Percentiles rank a stretch among this genome's conserved stretches.
Conservation (phyloP, 2,797 vertebrate genomes). For the Myotis planiceps region DNA sequence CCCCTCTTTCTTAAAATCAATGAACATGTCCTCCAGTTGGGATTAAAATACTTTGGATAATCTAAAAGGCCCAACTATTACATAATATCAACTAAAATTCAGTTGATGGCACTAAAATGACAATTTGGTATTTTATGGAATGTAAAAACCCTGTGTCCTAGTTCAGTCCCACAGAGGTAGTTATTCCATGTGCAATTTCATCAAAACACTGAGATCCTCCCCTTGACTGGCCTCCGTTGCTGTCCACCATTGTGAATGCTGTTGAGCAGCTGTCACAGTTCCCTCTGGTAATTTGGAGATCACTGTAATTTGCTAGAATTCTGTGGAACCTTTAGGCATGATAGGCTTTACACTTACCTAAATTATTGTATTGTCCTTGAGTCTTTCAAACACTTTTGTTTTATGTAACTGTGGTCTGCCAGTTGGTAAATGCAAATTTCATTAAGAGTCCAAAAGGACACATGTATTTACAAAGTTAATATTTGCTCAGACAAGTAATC, state of each 20-base stretch:
- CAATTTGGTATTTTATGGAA: background rate
- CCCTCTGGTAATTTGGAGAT: background rate
- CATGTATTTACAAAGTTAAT: slow-evolving; percentile 30
- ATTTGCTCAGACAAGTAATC: slow-evolving; percentile 41
- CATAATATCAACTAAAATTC: background rate
- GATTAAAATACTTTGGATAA: slow-evolving; percentile 14
- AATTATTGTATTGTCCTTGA: slow-evolving; percentile 39
- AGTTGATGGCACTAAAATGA: background rate
- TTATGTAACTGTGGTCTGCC: slow-evolving; percentile 4
- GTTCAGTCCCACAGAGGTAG: background rate
- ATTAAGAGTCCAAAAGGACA: slow-evolving; percentile 26
- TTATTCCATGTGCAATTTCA: background rate
- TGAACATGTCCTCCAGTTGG: background rate
- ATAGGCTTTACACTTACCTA: background rate
- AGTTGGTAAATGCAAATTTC: slow-evolving; percentile 39
- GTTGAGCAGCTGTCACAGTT: background rate
- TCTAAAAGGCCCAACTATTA: background rate
- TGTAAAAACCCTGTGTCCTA: background rate
- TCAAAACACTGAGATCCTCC: no score
- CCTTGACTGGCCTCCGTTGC: background rate
- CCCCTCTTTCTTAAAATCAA: background rate
- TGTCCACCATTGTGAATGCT: background rate
- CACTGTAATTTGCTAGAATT: background rate
- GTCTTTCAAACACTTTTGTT: background rate
- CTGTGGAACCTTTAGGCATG: background rate